These are phyloP conservation scores for Amphiprion ocellaris DNA, from an alignment of 2,113 vertebrate species.

Conservation along the genomic window DNA sequence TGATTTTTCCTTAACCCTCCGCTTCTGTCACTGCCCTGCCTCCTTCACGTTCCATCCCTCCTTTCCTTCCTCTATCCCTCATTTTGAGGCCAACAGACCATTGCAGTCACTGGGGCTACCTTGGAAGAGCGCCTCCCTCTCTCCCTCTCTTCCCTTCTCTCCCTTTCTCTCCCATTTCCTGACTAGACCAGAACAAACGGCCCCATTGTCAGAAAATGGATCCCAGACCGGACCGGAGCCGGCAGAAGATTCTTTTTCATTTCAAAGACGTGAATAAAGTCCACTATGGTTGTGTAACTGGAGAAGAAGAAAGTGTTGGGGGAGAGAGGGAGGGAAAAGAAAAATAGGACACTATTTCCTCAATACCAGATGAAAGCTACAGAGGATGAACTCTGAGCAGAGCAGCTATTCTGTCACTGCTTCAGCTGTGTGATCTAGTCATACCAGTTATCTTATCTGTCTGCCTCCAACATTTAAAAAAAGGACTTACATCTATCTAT, in stretches of 20 bases:
- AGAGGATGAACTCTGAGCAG: constrained; percentile 44
- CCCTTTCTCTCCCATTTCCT: constrained; percentile 60
- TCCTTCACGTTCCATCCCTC: constrained; percentile 38
- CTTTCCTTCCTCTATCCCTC: constrained; percentile 55
- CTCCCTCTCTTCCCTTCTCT: constrained; percentile 16
- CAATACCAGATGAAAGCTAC: constrained; percentile 33
- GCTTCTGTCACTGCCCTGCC: constrained; percentile 40
- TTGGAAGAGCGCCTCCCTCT: constrained; percentile 35
- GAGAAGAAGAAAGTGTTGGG: constrained; percentile 34
- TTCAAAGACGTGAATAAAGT: constrained; percentile 60
- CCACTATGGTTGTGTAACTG: constrained; percentile 63
- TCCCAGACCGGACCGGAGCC: constrained; percentile 60
- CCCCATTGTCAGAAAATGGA: constrained; percentile 76
- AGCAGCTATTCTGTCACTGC: neutral
- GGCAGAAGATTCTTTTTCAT: constrained; percentile 66
- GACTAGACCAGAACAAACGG: constrained; percentile 77
- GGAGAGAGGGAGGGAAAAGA: constrained; percentile 10
- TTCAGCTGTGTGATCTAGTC: neutral
- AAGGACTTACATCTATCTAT: too few species aligned
- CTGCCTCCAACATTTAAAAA: neutral
- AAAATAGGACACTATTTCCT: constrained; percentile 49
- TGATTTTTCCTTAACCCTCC: constrained; percentile 17
- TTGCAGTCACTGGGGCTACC: constrained; percentile 48
- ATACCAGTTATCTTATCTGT: neutral
- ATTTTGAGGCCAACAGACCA: constrained; percentile 55